phyloP scores from a whole-genome alignment of 2,113 vertebrate genomes.

The Triplophysa rosa region DNA sequence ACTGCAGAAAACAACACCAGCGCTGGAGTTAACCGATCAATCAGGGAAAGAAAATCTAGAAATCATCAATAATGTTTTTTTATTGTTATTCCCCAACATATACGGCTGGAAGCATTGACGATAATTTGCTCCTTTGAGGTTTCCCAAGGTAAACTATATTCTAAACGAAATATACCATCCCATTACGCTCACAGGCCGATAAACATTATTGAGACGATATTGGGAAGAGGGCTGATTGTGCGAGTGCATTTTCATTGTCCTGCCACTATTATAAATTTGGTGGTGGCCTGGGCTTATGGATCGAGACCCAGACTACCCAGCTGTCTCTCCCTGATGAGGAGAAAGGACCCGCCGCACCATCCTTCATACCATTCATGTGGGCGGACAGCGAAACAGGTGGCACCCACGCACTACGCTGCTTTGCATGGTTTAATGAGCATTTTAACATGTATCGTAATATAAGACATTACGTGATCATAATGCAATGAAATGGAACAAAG shows the following conservation, averaged over 20 bases:
- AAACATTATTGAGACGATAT: conserved; percentile 74
- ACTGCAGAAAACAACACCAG: not conserved
- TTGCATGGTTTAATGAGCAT: conserved; percentile 48
- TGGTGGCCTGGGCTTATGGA: conserved; percentile 74
- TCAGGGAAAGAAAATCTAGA: not conserved
- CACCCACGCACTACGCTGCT: conserved; percentile 47
- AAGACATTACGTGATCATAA: conserved; percentile 27
- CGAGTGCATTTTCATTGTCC: conserved; percentile 76
- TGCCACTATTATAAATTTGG: conserved; percentile 84
- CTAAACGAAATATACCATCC: conserved; percentile 38
- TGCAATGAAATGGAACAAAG: not conserved
- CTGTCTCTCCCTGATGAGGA: conserved; percentile 75
- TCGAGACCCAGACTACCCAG: conserved; percentile 74
- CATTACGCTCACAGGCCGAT: conserved; percentile 43
- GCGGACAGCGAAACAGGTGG: conserved; percentile 73
- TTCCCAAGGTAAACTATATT: conserved; percentile 23
- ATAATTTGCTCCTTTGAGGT: conserved; percentile 30
- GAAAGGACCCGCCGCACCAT: conserved; percentile 62
- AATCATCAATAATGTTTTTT: conserved; percentile 1
- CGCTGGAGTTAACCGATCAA: not conserved
- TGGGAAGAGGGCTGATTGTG: conserved; percentile 70
- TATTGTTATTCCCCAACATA: not conserved
- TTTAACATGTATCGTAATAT: conserved; percentile 38
- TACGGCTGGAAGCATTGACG: not conserved
- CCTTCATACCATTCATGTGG: conserved; percentile 71